Evolutionary conservation across 2,113 vertebrate genomes (phyloP).

Genomic region (Monopterus albus): DNA sequence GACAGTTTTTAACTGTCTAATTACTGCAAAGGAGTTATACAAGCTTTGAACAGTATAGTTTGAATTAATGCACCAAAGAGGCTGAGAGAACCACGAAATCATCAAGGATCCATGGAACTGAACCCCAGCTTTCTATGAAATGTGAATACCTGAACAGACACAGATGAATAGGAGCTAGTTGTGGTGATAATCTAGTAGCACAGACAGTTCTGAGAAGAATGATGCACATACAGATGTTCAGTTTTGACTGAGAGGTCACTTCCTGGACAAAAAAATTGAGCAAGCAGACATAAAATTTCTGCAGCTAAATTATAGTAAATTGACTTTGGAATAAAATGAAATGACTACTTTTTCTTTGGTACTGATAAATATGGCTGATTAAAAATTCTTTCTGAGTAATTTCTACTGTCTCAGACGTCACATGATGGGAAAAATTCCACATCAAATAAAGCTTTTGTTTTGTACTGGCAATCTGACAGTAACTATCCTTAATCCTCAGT

Average conservation of each 20-base stretch:
- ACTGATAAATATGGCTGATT: not conserved
- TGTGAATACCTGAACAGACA: not conserved
- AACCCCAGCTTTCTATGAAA: slow-evolving; percentile 11
- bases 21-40: no score
- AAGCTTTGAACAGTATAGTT: no score
- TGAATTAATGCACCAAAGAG: slow-evolving; percentile 8
- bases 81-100: not conserved
- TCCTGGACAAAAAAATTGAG: no score
- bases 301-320: no score
- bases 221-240: no score
- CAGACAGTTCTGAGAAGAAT: no score
- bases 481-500: not conserved
- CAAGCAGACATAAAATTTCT: no score
- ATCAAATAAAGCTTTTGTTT: not conserved
- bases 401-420: not conserved
- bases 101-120: not conserved
- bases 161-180: not conserved
- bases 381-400: not conserved
- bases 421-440: not conserved
- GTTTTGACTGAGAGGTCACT: no score
- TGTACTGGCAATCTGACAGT: not conserved
- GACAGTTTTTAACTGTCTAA: no score
- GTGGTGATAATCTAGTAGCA: not conserved
- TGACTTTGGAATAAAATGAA: not conserved
- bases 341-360: not conserved